Conservation (phyloP, 1,140 invertebrate species). For the Pseudomyrmex concolor region DNA sequence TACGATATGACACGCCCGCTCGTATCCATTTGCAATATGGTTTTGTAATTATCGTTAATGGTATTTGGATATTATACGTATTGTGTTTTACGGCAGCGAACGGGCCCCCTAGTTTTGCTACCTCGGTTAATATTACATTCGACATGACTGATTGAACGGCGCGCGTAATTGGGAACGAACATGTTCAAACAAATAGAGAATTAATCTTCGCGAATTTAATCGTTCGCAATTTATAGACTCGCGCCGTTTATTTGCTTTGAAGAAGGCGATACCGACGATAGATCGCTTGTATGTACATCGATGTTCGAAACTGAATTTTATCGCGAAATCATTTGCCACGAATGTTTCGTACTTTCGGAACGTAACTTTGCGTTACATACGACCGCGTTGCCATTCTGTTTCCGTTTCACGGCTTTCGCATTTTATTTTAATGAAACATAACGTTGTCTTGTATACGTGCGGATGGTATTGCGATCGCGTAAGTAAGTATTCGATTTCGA, state of each 20-base stretch:
- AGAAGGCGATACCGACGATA: neutral
- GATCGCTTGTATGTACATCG: slow-evolving; percentile 8
- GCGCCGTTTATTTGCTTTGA: slow-evolving; percentile 23
- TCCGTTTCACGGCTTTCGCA: neutral
- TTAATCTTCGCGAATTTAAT: slow-evolving; percentile 47
- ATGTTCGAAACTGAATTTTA: slow-evolving; percentile 30
- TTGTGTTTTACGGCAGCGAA: slow-evolving; percentile 16
- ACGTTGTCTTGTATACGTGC: neutral
- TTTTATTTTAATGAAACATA: slow-evolving; percentile 21
- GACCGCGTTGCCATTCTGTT: neutral
- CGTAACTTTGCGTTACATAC: neutral
- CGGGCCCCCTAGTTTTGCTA: slow-evolving; percentile 1
- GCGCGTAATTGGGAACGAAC: slow-evolving; percentile 32
- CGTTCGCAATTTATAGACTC: slow-evolving; percentile 21
- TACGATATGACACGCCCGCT: slow-evolving; percentile 25
- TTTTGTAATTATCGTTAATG: slow-evolving; percentile 57
- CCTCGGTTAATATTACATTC: slow-evolving; percentile 51
- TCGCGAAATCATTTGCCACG: slow-evolving; percentile 2
- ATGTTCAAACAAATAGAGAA: neutral
- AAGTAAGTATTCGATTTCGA: slow-evolving; percentile 15
- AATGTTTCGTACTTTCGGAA: neutral
- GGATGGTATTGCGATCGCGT: neutral
- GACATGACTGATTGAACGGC: slow-evolving; percentile 31
- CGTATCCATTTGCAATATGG: slow-evolving; percentile 34
- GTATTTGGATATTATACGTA: slow-evolving; percentile 52